A percentile compares a stretch with the other conserved stretches of the same genome.
Conservation (phyloP, 2,797 vertebrate species). For the Pangasius sanitwongsei region DNA sequence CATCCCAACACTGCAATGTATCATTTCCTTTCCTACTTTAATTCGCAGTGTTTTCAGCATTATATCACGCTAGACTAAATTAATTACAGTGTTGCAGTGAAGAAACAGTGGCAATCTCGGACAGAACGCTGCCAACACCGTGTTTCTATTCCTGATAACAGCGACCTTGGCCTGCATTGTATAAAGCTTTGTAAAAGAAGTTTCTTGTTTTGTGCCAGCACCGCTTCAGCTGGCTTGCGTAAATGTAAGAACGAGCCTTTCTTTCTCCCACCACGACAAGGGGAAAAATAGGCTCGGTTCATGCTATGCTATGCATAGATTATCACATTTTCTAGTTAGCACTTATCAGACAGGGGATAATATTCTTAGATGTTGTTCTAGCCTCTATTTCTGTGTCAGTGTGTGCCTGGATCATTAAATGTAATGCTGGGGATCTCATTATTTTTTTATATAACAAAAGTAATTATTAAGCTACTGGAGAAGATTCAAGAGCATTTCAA, state of each 20-base stretch:
- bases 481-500: background rate
- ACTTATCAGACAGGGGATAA: constrained; percentile 22
- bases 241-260: no score
- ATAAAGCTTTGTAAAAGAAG: background rate
- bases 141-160: constrained; percentile 14
- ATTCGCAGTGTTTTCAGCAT: background rate
- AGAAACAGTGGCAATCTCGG: background rate
- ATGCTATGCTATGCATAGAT: constrained; percentile 35
- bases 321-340: constrained; percentile 12
- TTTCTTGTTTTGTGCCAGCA: background rate
- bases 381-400: constrained; percentile 7
- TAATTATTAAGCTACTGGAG: background rate
- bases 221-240: background rate
- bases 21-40: background rate
- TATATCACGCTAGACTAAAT: background rate
- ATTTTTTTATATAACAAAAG: background rate
- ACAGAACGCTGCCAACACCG: background rate
- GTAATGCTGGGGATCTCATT: background rate
- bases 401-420: background rate
- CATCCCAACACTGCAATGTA: background rate
- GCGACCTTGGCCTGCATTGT: background rate
- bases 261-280: background rate
- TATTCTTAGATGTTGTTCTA: constrained; percentile 45
- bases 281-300: background rate
- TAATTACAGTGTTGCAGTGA: background rate